phyloP scores from a whole-genome alignment of 2,888 invertebrate species.

The Rhopalosiphum nymphaeae region DNA sequence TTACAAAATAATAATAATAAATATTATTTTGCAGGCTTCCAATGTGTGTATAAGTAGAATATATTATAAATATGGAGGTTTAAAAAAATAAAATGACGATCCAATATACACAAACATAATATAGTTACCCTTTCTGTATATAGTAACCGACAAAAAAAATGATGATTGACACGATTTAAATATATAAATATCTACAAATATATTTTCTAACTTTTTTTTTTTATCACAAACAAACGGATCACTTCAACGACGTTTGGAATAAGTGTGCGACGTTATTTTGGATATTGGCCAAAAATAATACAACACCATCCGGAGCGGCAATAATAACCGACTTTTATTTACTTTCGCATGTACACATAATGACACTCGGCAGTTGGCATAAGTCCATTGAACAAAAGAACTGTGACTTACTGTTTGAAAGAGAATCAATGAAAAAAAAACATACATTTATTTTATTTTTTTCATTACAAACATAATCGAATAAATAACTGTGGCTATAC shows the following conservation, averaged over 20 bases:
- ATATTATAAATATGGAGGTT: neutral
- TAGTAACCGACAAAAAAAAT: conserved; percentile 12
- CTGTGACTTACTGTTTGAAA: neutral
- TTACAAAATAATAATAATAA: neutral
- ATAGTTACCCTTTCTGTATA: neutral
- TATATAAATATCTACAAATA: neutral
- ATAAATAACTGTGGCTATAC: neutral
- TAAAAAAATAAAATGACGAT: neutral
- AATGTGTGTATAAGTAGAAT: neutral
- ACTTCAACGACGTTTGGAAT: neutral
- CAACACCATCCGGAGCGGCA: conserved; percentile 40
- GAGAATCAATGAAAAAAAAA: neutral
- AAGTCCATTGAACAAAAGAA: conserved; percentile 21
- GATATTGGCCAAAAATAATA: conserved; percentile 56
- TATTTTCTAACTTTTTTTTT: conserved; percentile 21
- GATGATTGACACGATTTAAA: conserved; percentile 51
- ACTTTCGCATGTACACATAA: conserved; percentile 4
- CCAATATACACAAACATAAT: neutral
- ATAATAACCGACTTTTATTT: conserved; percentile 60
- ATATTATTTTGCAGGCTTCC: neutral
- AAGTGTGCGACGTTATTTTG: conserved; percentile 25
- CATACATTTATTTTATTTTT: neutral
- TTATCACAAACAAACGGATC: conserved; percentile 44
- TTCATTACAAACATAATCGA: neutral
- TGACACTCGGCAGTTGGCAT: conserved; percentile 52